Evolutionary conservation across 1,140 invertebrate species (phyloP), one percentile per base, ranked within the genome.

Genomic region (Eufriesea mexicana): DNA sequence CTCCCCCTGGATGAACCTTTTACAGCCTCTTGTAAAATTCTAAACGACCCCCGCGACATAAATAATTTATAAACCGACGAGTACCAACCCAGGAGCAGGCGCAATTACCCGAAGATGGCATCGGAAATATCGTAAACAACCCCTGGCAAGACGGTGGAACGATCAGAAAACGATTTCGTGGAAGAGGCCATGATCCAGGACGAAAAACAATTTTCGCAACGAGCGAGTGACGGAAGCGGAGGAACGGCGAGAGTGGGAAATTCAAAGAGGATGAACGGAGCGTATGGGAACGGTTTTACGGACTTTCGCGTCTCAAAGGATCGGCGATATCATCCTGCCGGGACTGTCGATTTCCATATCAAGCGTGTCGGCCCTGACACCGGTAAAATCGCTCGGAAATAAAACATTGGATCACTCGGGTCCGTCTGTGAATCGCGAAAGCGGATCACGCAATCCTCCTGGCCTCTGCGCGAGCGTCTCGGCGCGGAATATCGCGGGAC

Each of bases 311-410:
- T 59, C 71, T 74, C 54, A 74, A 74, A 74, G 71, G 71, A 59
- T 71, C 68, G 25, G 20, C 25, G 47, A 71, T 59, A 74, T 74
- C 71, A 20, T 73, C 71, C 71, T 73, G 28, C 71, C 23, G 71
- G 71, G 71, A 16, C 70, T 73, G 51, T 73, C 71, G 20, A 74
- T 74, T 61, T 74, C 71, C 71, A 74, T 59, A 59, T 74, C 54
- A 74, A 74, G 35, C 55, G 54, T 25, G 35, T 74, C 35, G 16
- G 35, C 16, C 18, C 23, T 57, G 35, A 42, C 23, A 35, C 9
- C 4, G 55, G 55, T 57, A 74, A 74, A 74, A 74, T 45, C 71
- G 35, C 23, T 59, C 55, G 71, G 55, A 74, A 61, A 74, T 74
- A 74, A 74, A 74, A 74, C 54, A 55, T 42, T 42, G 54, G 67